Percentiles rank a stretch among this genome's conserved stretches.
phyloP scores from a whole-genome alignment of 1,140 invertebrate species.

The Macrocentrus cingulum region DNA sequence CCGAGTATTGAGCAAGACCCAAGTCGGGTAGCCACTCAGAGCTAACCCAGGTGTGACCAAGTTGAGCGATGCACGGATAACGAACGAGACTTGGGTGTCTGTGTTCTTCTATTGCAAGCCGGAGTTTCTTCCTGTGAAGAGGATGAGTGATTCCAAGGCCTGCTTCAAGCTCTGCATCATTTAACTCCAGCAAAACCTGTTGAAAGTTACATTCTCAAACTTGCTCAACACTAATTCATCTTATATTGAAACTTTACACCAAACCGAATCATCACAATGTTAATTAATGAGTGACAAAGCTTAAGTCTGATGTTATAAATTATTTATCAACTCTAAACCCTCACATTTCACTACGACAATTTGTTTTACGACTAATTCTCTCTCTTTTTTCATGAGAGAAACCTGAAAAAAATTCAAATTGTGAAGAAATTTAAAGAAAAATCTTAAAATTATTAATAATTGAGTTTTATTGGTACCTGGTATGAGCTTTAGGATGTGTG shows the following conservation, averaged over 20 bases:
- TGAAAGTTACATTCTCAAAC: slow-evolving; percentile 10
- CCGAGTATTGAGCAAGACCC: slow-evolving; percentile 83
- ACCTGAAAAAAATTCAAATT: too few species aligned
- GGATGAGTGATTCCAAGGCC: slow-evolving; percentile 86
- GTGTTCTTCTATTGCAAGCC: slow-evolving; percentile 92
- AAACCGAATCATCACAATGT: too few species aligned
- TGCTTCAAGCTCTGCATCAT: slow-evolving; percentile 83
- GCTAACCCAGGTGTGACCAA: slow-evolving; percentile 89
- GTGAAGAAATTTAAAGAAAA: too few species aligned
- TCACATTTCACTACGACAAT: too few species aligned
- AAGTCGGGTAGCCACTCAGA: slow-evolving; percentile 90
- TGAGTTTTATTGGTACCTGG: too few species aligned
- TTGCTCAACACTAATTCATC: background rate
- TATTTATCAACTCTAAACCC: too few species aligned
- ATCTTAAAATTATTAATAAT: too few species aligned
- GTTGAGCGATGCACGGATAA: slow-evolving; percentile 81
- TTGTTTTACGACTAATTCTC: background rate
- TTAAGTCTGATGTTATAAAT: too few species aligned
- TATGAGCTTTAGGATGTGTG: too few species aligned
- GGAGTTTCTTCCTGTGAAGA: slow-evolving; percentile 88
- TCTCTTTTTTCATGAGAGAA: too few species aligned
- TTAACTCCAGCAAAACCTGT: slow-evolving; percentile 85
- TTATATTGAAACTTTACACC: too few species aligned
- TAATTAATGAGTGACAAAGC: too few species aligned
- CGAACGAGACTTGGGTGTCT: slow-evolving; percentile 80